Percentiles rank a stretch among this genome's conserved stretches.
These are phyloP conservation scores for Salarias fasciatus DNA, from an alignment of 2,797 vertebrate species.

Conservation along the genomic window DNA sequence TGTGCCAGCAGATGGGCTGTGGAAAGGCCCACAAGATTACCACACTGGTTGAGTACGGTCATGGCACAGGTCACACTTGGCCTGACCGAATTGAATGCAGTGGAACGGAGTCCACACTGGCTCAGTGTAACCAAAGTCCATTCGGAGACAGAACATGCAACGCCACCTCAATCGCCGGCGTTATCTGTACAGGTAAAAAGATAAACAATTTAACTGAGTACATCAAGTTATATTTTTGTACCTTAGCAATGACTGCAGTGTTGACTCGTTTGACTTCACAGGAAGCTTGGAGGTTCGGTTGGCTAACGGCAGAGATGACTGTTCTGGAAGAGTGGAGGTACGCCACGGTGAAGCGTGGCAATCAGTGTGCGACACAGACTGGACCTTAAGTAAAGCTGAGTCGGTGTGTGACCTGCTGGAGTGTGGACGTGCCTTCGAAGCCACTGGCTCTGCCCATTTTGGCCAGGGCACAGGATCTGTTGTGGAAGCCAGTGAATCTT, in stretches of 20 bases:
- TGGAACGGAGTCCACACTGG: conserved; percentile 52
- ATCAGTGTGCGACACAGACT: conserved; percentile 70
- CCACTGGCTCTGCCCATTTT: conserved; percentile 26
- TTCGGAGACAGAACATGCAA: conserved; percentile 54
- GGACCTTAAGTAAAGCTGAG: conserved; percentile 60
- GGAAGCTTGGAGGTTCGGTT: conserved; percentile 63
- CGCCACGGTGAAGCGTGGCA: conserved; percentile 54
- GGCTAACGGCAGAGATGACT: conserved; percentile 28
- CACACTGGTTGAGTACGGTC: conserved; percentile 20
- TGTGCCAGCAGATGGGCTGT: conserved; percentile 68
- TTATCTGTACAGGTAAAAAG: conserved; percentile 66
- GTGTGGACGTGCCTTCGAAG: conserved; percentile 49
- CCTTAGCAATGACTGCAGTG: conserved; percentile 1
- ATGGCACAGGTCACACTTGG: conserved; percentile 22
- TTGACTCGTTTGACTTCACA: conserved; percentile 33
- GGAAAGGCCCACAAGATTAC: conserved; percentile 47
- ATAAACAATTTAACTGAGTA: too few relatives aligned
- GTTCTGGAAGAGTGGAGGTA: conserved; percentile 76
- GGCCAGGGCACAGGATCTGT: conserved; percentile 57
- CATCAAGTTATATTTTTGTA: too few relatives aligned
- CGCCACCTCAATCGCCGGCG: conserved; percentile 54
- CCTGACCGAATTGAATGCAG: conserved; percentile 57
- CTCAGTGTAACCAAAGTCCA: conserved; percentile 46
- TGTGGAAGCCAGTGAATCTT: conserved; percentile 48
- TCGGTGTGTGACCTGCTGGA: conserved; percentile 56